Conservation (phyloP, 2,113 vertebrate species). For the Nanorana parkeri region DNA sequence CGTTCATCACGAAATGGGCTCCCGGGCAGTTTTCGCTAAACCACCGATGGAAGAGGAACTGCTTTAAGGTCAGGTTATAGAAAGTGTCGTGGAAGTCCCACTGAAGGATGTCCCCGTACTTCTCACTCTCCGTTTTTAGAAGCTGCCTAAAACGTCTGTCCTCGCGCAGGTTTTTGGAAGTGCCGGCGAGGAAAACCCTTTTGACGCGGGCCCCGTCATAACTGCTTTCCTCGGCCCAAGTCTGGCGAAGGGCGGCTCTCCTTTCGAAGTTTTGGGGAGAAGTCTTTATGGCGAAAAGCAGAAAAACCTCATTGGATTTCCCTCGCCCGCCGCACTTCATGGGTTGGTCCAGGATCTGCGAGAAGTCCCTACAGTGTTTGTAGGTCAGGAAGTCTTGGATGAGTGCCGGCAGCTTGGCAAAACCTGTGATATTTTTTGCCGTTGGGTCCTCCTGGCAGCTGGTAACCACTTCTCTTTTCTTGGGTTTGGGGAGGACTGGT, state of each 20-base stretch:
- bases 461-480: rapidly evolving
- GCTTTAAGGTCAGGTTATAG: constrained; percentile 89
- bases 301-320: constrained; percentile 70
- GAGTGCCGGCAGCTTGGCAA: constrained; percentile 65
- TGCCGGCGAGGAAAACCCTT: constrained; percentile 79
- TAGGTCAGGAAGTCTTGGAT: constrained; percentile 78
- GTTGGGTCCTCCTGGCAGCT: constrained; percentile 59
- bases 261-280: constrained; percentile 78
- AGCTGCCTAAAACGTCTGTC: constrained; percentile 71
- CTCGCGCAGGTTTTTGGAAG: neutral
- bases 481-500: rapidly evolving
- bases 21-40: constrained; percentile 71
- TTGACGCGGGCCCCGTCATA: constrained; percentile 67
- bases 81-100: constrained; percentile 86
- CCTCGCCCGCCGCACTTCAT: constrained; percentile 65
- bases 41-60: constrained; percentile 85
- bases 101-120: constrained; percentile 79
- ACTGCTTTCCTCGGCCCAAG: constrained; percentile 81
- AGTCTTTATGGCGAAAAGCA: constrained; percentile 86
- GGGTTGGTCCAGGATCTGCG: constrained; percentile 70
- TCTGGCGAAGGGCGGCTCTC: constrained; percentile 80
- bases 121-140: constrained; percentile 72
- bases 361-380: constrained; percentile 79
- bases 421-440: constrained; percentile 59
- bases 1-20: constrained; percentile 78